Evolutionary conservation across 2,888 invertebrate species (phyloP).

Genomic region (Drosophila melanosoma): DNA sequence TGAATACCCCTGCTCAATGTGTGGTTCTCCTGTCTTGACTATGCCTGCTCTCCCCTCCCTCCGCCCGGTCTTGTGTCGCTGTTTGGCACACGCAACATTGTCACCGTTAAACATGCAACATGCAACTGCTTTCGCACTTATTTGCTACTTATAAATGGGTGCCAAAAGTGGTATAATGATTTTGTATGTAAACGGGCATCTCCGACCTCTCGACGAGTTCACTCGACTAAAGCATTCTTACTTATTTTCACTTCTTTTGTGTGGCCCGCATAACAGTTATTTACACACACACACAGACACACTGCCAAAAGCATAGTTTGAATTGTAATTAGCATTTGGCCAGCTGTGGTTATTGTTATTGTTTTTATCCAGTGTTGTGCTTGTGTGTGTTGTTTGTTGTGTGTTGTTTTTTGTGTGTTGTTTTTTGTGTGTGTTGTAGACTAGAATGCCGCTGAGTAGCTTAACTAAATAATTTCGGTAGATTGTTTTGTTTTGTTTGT

Average conservation of each 20-base stretch:
- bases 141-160: neutral
- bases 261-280: constrained; percentile 35
- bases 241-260: constrained; percentile 13
- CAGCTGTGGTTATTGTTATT: constrained; percentile 13
- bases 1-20: constrained; percentile 31
- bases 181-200: too few relatives aligned
- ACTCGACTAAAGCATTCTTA: neutral
- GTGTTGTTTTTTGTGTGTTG: constrained; percentile 26
- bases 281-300: constrained; percentile 20
- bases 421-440: constrained; percentile 34
- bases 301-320: constrained; percentile 7
- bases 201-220: too few relatives aligned
- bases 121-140: constrained; percentile 58
- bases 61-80: neutral
- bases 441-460: constrained; percentile 53
- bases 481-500: constrained; percentile 3
- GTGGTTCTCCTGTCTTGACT: constrained; percentile 33
- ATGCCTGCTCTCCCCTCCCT: constrained; percentile 22
- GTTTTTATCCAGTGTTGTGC: constrained; percentile 12
- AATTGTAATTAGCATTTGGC: constrained; percentile 70
- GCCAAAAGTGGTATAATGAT: too few relatives aligned
- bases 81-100: constrained; percentile 25
- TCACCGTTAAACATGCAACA: constrained; percentile 19
- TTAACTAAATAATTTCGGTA: constrained; percentile 42
- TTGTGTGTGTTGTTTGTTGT: constrained; percentile 16